Conservation (phyloP, 2,888 invertebrate genomes). For the Ypsolopha scabrella region DNA sequence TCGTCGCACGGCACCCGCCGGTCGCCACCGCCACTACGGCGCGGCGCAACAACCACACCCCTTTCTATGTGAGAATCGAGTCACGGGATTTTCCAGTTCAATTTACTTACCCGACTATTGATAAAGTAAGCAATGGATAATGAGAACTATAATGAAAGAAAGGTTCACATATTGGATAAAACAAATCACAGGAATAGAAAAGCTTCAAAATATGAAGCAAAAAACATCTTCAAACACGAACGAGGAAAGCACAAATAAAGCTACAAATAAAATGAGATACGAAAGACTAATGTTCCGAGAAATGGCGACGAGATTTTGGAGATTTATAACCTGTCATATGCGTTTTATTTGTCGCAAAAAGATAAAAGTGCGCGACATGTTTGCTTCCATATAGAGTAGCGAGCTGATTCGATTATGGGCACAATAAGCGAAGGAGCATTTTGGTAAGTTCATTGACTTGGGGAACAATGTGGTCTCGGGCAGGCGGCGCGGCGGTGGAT, state of each 20-base stretch:
- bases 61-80: conserved; percentile 52
- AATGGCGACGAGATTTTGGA: conserved; percentile 20
- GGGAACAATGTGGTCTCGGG: conserved; percentile 24
- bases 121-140: conserved; percentile 21
- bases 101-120: conserved; percentile 47
- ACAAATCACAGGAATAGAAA: not conserved
- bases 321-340: conserved; percentile 30
- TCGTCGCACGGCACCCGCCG: conserved; percentile 54
- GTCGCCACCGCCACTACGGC: conserved; percentile 31
- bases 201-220: not conserved
- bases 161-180: not conserved
- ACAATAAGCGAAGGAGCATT: conserved; percentile 61
- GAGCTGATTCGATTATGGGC: conserved; percentile 62
- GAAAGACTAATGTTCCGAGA: conserved; percentile 15
- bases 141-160: conserved; percentile 17
- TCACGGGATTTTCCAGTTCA: conserved; percentile 68
- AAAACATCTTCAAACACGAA: not conserved
- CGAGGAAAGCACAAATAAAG: not conserved
- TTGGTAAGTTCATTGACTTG: conserved; percentile 65
- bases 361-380: conserved; percentile 40
- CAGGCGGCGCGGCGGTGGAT: conserved; percentile 20
- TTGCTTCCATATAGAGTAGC: conserved; percentile 55
- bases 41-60: conserved; percentile 60
- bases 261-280: not conserved
- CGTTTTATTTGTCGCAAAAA: conserved; percentile 43